phyloP scores from a whole-genome alignment of 2,113 vertebrate species.

The Oenanthe melanoleuca region DNA sequence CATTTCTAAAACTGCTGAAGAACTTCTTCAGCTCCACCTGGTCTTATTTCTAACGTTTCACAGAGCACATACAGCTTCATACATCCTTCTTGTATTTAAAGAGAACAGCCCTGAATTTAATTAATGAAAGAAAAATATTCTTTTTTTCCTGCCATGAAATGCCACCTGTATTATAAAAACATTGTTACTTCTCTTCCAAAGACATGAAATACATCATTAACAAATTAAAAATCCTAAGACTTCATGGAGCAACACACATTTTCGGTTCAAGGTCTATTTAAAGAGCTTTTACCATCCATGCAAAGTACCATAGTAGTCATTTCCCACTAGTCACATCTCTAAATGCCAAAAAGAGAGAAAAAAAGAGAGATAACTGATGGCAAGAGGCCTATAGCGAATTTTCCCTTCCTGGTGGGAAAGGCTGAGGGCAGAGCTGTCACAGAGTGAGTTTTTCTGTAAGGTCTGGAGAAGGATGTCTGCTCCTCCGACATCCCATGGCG shows the following conservation, averaged over 20 bases:
- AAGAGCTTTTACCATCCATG: neutral
- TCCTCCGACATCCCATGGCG: neutral
- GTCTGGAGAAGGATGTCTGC: slow-evolving; percentile 22
- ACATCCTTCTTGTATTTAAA: neutral
- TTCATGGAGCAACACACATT: neutral
- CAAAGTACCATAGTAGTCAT: rapidly evolving
- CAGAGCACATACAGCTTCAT: neutral
- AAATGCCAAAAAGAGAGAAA: neutral
- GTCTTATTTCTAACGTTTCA: neutral
- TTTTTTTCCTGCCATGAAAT: neutral
- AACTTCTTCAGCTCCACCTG: neutral
- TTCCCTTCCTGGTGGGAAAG: slow-evolving; percentile 1
- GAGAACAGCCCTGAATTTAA: rapidly evolving
- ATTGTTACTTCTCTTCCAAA: neutral
- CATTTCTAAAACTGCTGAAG: neutral
- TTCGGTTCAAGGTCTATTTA: neutral
- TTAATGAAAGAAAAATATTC: neutral
- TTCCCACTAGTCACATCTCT: neutral
- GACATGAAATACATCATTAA: neutral
- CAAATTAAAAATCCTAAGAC: neutral
- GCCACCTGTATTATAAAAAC: neutral
- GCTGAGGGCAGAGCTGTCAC: slow-evolving; percentile 16
- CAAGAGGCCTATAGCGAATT: neutral
- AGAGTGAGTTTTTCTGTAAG: neutral
- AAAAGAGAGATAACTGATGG: neutral